Percentiles rank a stretch among this genome's conserved stretches.
Evolutionary conservation across 2,888 invertebrate species (phyloP).

Genomic region (Cephalotes varians): DNA sequence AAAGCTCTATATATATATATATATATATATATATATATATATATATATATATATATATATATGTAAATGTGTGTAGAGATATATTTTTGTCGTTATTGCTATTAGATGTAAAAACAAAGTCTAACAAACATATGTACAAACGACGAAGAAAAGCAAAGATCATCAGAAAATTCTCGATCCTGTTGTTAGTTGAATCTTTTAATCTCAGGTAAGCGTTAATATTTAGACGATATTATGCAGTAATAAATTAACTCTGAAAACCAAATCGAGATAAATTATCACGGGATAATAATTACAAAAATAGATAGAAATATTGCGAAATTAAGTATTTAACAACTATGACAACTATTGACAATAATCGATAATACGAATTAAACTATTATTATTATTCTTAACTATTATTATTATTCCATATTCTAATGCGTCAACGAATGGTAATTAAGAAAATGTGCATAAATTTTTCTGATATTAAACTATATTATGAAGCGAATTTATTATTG

Average conservation of each 20-base stretch:
- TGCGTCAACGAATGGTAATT: neutral
- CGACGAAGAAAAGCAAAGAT: neutral
- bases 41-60: neutral
- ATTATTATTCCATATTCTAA: neutral
- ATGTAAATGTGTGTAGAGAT: neutral
- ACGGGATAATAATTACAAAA: neutral
- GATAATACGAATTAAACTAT: neutral
- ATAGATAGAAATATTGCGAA: neutral
- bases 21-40: too few species aligned
- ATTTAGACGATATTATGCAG: constrained; percentile 4
- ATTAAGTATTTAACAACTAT: neutral
- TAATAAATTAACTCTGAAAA: constrained; percentile 28
- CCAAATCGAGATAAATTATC: neutral
- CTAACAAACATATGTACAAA: neutral
- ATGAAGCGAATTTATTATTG: constrained; percentile 12
- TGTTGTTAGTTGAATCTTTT: constrained; percentile 2
- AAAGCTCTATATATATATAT: neutral
- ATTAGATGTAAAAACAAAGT: constrained; percentile 19
- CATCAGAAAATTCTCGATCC: neutral
- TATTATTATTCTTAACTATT: too few species aligned
- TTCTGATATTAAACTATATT: neutral
- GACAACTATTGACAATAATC: neutral
- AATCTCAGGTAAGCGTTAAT: constrained; percentile 21
- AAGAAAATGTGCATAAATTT: neutral
- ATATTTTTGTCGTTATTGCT: constrained; percentile 5